Conservation (phyloP, 2,797 vertebrate genomes). For the Halcyon smyrnensis region DNA sequence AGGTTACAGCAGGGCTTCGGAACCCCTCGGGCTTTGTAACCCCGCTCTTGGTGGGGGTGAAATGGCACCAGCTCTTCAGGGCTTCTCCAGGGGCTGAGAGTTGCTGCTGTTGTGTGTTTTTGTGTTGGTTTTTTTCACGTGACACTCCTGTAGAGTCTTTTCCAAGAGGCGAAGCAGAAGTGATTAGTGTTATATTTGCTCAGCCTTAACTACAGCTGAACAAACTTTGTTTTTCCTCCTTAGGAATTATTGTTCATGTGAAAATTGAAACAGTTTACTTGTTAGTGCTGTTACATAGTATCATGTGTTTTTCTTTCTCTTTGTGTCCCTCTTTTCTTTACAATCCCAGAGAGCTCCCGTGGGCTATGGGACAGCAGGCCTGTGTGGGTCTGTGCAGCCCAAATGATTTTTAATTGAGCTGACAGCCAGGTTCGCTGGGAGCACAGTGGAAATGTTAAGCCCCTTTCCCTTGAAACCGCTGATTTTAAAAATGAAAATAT, state of each 20-base stretch:
- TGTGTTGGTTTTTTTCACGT: too few species aligned
- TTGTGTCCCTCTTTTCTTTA: background rate
- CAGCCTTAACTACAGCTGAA: constrained; percentile 50
- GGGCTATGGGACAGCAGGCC: background rate
- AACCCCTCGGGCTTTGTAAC: too few species aligned
- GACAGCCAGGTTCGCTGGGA: background rate
- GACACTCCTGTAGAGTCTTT: background rate
- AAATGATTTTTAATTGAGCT: background rate
- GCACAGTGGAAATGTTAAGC: background rate
- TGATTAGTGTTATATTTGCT: constrained; percentile 24
- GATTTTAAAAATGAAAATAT: background rate
- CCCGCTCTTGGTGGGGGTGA: accelerated
- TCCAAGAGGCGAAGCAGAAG: background rate
- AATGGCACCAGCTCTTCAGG: background rate
- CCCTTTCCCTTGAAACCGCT: background rate
- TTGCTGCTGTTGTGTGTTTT: background rate
- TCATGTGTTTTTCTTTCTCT: background rate
- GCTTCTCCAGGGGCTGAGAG: background rate
- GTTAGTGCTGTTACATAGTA: background rate
- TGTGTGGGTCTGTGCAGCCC: background rate
- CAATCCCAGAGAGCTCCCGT: background rate
- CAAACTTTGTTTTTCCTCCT: constrained; percentile 28
- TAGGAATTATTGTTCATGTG: background rate
- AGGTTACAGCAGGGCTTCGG: accelerated
- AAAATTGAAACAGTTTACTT: constrained; percentile 22